Evolutionary conservation across 1,140 invertebrate species (phyloP), one percentile per base, ranked within the genome.

Genomic region (Lepidurus apus): DNA sequence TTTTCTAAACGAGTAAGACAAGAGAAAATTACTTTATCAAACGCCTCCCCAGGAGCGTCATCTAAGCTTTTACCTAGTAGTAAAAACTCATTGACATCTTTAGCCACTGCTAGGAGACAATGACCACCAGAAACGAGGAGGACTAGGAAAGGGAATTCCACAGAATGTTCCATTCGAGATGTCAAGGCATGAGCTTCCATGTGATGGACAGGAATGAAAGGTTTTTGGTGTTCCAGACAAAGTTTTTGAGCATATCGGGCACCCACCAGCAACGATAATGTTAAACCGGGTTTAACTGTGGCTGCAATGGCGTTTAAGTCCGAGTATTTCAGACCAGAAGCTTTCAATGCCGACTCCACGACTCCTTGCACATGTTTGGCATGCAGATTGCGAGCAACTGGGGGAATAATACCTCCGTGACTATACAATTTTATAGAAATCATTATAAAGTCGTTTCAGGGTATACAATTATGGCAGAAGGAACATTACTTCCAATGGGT

Each of bases 131-230:
- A 98, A 79, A 96, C 91, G 4, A 99, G 86, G 10, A 98, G 85
- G 34, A 93, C 91, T 74, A 98, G 85, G 87, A 93, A 82, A 74
- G 97, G 97, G 88, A 95, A 98, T 76, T 91, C 85, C 74, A 98
- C 87, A 86, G 88, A 85, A 79, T 90, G 81, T 1, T 87, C 84
- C 89, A 98, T 91, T 83, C 96, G 87, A 17, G 89, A 90, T 26
- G 92, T 96, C 77, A 98, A 85, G n/a, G 97, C 96, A 89, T 99
- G 97, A 9, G 97, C 97, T 89, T 98, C 92, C 97, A 99, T 99
- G 82, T 99, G 97, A 88, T 99, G 97, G 82, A 99, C 93, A 0
- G 88, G 88, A 83, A 99, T 95, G 80, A 98, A 87, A 7, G 95
- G 94, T 85, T 95, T 95, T 0, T 90, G 88, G 81, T 89, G 88